Base-by-base conservation (phyloP, 2,797 vertebrate genomes). In the Siniperca undulata region DNA sequence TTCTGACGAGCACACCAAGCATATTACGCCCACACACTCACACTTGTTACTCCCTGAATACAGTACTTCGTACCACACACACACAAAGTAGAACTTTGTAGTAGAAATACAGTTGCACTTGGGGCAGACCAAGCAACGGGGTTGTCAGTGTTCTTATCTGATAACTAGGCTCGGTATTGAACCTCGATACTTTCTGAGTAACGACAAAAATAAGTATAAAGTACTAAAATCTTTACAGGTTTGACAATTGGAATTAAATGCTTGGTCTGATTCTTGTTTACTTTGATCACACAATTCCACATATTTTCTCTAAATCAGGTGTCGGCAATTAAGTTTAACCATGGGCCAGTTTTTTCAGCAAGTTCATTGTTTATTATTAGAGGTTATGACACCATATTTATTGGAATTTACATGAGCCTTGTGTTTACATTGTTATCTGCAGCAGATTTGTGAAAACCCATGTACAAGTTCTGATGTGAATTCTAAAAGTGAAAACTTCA, bases 1-100 rank as follows among this genome's bases (percentile, higher is more conserved):
- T 87, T 92, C 76, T 91, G 93, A 94, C 46, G 77, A 90, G 89
- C 79, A 83, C 81, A 60, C 68, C 53, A 50, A 90, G 79, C 77
- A 85, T 56, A 83, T 91, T 85, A 92, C 85, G 16, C 89, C 90
- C 91, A 88, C 88, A 77, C 44, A 27, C 30, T 85, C 75, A 70
- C 61, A 83, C 70, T 78, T 16, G 11, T 70, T 60, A 65, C 64
- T 53, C 64, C 46, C 70, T 52, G 56, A 83, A 72, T 34, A 73
- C 58, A 78, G 55, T 53, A 55, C 50, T 80, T 74, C 52, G 55
- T 55, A 30, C 30, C 66, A 68, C 46, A 61, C 52, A 76, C 60
- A 56, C 60, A 40, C n/a, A n/a, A 67, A 74, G 60, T 17, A 48
- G 4, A 84, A 80, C 20, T 48, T 75, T 75, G 56, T 55, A 53